Conservation (phyloP, 2,797 vertebrate species). For the Anabas testudineus region DNA sequence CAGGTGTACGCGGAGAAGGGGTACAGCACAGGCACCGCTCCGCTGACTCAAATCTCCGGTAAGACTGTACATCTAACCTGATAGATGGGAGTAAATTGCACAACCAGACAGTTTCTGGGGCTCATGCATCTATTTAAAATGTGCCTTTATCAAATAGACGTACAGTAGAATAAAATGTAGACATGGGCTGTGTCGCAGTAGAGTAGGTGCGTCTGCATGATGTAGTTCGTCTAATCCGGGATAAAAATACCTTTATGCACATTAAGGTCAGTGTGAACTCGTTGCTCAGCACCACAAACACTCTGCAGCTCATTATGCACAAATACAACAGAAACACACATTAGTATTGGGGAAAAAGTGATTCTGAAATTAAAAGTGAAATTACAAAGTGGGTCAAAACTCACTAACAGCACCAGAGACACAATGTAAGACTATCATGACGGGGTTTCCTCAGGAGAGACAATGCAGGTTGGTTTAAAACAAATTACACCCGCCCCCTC, state of each 20-base stretch:
- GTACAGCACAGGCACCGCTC: constrained; percentile 87
- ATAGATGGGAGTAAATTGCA: neutral
- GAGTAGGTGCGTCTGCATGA: constrained; percentile 15
- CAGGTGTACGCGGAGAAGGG: constrained; percentile 89
- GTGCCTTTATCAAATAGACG: neutral
- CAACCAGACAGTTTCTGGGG: neutral
- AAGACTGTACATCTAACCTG: constrained; percentile 57
- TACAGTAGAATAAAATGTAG: neutral
- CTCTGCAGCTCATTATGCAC: neutral
- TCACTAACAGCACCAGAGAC: constrained; percentile 20
- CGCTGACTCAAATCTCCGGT: constrained; percentile 89
- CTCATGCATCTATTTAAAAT: neutral
- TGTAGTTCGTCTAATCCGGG: constrained; percentile 11
- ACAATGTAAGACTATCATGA: constrained; percentile 20
- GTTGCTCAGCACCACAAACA: neutral
- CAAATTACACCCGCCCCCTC: constrained; percentile 63
- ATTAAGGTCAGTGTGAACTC: constrained; percentile 24
- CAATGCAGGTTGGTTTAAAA: constrained; percentile 61
- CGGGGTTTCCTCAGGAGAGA: constrained; percentile 46
- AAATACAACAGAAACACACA: neutral
- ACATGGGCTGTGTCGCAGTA: neutral
- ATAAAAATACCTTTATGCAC: constrained; percentile 27
- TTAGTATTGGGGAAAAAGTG: constrained; percentile 15
- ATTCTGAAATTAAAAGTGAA: constrained; percentile 21
- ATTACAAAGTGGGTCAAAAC: constrained; percentile 36